Conservation (phyloP, 1,140 invertebrate genomes). For the Dreissena rostriformis region DNA sequence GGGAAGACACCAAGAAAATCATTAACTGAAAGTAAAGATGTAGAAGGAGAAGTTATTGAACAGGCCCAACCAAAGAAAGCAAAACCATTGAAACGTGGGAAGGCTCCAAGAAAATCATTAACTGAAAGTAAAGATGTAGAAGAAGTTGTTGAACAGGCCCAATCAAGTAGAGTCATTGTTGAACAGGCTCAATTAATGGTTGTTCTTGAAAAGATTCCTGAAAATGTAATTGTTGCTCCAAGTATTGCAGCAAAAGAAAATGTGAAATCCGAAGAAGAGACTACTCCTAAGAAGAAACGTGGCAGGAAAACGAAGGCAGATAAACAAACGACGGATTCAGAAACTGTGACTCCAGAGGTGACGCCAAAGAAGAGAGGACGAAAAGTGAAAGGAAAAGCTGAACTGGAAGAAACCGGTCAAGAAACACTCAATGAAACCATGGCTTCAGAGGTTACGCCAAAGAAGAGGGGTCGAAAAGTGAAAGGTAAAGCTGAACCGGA, state of each 20-base stretch:
- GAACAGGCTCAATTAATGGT: background rate
- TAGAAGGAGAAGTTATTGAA: background rate
- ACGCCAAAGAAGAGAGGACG: constrained; percentile 51
- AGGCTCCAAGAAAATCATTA: background rate
- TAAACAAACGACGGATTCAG: background rate
- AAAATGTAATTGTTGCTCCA: background rate
- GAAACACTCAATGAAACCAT: background rate
- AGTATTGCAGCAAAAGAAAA: background rate
- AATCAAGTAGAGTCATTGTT: background rate
- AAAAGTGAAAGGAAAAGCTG: constrained; percentile 38
- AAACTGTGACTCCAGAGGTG: constrained; percentile 38
- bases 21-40: constrained; percentile 21
- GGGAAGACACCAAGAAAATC: background rate
- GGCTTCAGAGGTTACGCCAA: too few species aligned
- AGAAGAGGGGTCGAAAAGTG: too few species aligned
- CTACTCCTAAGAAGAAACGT: constrained; percentile 40
- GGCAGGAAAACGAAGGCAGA: constrained; percentile 41
- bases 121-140: background rate
- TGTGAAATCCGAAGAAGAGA: constrained; percentile 1
- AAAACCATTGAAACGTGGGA: background rate
- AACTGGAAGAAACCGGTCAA: background rate
- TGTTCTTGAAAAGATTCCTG: constrained; percentile 2
- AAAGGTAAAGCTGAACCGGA: too few species aligned
- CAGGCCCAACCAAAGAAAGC: background rate
- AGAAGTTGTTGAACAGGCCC: background rate